Evolutionary conservation across 2,797 vertebrate genomes (phyloP).

Genomic region (Gymnoscopelus braueri): DNA sequence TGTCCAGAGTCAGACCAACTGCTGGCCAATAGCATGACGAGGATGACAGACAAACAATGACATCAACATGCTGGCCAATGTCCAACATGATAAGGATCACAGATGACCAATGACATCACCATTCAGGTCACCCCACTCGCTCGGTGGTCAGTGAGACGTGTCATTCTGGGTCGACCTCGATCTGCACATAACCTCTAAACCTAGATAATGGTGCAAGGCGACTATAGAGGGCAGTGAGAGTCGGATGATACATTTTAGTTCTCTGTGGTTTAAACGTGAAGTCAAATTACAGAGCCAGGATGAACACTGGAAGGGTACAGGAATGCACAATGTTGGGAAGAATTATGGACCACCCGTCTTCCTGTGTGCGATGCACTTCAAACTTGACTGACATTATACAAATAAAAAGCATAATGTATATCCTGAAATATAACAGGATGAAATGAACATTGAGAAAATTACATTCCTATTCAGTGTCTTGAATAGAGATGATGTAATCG

Average conservation of each 20-base stretch:
- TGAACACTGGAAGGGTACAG: background rate
- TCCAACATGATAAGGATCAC: constrained; percentile 43
- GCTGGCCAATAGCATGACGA: constrained; percentile 45
- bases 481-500: no score
- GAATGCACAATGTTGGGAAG: no score
- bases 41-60: constrained; percentile 71
- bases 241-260: background rate
- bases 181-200: background rate
- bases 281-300: background rate
- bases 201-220: background rate
- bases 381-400: no score
- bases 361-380: no score
- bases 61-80: constrained; percentile 38
- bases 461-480: no score
- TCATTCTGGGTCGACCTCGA: constrained; percentile 56
- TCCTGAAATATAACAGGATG: no score
- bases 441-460: no score
- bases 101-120: constrained; percentile 71
- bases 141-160: constrained; percentile 51
- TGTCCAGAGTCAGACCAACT: constrained; percentile 16
- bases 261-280: background rate
- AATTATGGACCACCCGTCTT: no score
- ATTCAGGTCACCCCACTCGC: constrained; percentile 75
- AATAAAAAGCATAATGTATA: no score
- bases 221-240: background rate